phyloP scores from a whole-genome alignment of 1,140 invertebrate species.

The Drosophila tristis region DNA sequence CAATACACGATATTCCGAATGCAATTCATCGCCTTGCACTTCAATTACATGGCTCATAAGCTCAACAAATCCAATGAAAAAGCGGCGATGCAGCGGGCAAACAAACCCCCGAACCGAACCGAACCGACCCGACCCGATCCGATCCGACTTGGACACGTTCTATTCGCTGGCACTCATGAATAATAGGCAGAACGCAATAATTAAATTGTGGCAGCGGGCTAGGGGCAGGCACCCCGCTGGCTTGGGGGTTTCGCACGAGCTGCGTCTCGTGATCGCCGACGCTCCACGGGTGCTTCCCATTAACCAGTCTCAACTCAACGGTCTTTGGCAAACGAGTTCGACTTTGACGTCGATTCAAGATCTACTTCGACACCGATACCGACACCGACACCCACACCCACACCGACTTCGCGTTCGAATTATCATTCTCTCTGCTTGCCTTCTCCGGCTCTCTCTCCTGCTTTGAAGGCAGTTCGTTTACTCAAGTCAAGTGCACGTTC shows the following conservation, averaged over 20 bases:
- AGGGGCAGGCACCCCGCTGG: conserved; percentile 10
- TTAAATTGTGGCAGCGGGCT: conserved; percentile 17
- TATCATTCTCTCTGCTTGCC: conserved; percentile 33
- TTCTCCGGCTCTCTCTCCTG: conserved; percentile 5
- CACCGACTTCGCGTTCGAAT: conserved; percentile 15
- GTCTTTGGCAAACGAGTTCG: conserved; percentile 44
- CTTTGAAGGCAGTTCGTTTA: conserved; percentile 73
- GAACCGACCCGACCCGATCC: too few species aligned
- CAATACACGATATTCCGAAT: conserved; percentile 8
- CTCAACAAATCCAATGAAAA: conserved; percentile 9
- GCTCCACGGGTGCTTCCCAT: conserved; percentile 61
- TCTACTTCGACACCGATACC: conserved; percentile 34
- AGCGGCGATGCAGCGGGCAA: conserved; percentile 7
- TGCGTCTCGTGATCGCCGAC: conserved; percentile 65
- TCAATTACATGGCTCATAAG: conserved; percentile 46
- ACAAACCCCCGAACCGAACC: conserved; percentile 20
- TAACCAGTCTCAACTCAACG: conserved; percentile 48
- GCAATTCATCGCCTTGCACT: conserved; percentile 23
- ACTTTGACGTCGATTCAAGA: conserved; percentile 31
- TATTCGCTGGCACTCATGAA: conserved; percentile 47
- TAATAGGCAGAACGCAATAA: conserved; percentile 36
- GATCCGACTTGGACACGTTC: conserved; percentile 21
- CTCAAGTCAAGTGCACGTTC: conserved; percentile 76
- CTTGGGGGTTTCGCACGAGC: conserved; percentile 64
- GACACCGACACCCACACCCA: too few species aligned